phyloP scores from a whole-genome alignment of 37 sponge, comb jelly and placozoan genomes.

The Chondrilla cf. caribensis region DNA sequence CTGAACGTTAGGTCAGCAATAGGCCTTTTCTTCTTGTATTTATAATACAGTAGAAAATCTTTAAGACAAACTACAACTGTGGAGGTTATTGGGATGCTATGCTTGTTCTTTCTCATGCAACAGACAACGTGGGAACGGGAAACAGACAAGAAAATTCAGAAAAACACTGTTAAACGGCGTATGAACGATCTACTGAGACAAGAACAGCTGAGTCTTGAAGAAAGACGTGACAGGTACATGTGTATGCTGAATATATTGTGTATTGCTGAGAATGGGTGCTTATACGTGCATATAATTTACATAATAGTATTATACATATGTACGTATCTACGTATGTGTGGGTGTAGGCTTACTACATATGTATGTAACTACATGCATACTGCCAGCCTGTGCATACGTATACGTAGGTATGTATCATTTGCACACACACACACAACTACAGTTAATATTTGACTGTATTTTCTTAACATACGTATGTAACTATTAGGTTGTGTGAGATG shows the following conservation, averaged over 20 bases:
- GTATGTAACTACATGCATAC: too few species aligned
- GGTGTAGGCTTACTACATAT: too few species aligned
- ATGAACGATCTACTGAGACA: conserved; percentile 72
- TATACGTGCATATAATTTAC: too few species aligned
- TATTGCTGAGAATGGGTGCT: neutral
- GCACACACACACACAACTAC: neutral
- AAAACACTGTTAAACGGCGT: conserved; percentile 82
- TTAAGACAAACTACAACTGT: too few species aligned
- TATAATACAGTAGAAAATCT: too few species aligned
- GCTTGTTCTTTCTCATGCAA: neutral
- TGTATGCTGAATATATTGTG: neutral
- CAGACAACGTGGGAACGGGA: conserved; percentile 90
- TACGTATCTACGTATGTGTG: too few species aligned
- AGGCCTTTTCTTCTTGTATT: too few species aligned
- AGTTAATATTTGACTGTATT: too few species aligned
- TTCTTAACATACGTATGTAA: too few species aligned
- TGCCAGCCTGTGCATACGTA: neutral
- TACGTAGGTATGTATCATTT: neutral
- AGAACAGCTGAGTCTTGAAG: conserved; percentile 73
- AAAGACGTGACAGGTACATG: conserved; percentile 83
- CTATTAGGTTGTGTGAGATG: conserved; percentile 68
- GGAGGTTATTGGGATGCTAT: too few species aligned
- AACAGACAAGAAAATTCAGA: conserved; percentile 92
- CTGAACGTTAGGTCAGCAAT: too few species aligned
- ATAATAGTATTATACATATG: too few species aligned